Evolutionary conservation across 2,888 invertebrate species (phyloP).

Genomic region (Lithophane semibrunnea): DNA sequence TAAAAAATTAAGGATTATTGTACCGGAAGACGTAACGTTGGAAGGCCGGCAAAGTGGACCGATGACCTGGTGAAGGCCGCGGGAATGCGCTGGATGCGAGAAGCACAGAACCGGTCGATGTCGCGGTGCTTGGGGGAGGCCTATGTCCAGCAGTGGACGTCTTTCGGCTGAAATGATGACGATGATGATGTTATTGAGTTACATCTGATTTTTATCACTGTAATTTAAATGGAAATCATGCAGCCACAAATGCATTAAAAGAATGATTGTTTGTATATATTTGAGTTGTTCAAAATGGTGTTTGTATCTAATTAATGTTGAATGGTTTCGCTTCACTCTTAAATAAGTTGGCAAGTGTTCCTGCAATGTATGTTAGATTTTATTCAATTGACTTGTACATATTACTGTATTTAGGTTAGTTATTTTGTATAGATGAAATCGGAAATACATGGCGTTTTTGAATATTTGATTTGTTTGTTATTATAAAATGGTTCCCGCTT

Average conservation of each 20-base stretch:
- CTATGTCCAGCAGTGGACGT: too few relatives aligned
- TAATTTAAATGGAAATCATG: not conserved
- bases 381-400: slow-evolving; percentile 58
- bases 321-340: slow-evolving; percentile 17
- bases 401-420: slow-evolving; percentile 51
- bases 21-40: too few relatives aligned
- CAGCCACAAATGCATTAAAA: not conserved
- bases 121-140: too few relatives aligned
- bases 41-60: too few relatives aligned
- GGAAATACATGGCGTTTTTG: slow-evolving; percentile 50
- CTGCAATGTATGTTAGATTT: slow-evolving; percentile 21
- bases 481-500: not conserved
- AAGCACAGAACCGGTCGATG: too few relatives aligned
- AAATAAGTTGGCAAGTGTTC: slow-evolving; percentile 23
- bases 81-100: too few relatives aligned
- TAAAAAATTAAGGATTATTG: not conserved
- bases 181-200: too few relatives aligned
- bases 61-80: too few relatives aligned
- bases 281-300: slow-evolving; percentile 13
- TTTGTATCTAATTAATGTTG: slow-evolving; percentile 11
- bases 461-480: slow-evolving; percentile 12
- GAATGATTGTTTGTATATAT: slow-evolving; percentile 4
- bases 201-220: not conserved
- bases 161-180: too few relatives aligned
- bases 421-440: slow-evolving; percentile 49